Conservation (phyloP, 2,113 vertebrate species). For the Prunella himalayana region DNA sequence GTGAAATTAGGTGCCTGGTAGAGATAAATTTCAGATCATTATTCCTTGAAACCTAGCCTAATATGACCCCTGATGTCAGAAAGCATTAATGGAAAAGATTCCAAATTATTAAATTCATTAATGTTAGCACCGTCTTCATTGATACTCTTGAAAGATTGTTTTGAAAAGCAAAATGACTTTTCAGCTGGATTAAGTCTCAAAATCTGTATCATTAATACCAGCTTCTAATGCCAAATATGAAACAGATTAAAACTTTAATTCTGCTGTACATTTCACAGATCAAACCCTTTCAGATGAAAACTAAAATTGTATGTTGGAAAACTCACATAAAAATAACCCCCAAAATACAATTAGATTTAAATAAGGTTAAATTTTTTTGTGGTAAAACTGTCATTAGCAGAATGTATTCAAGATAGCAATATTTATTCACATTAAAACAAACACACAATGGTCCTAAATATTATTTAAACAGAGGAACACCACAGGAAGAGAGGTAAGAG, state of each 20-base stretch:
- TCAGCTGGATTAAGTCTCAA: background rate
- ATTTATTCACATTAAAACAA: background rate
- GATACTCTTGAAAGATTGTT: background rate
- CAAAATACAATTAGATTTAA: background rate
- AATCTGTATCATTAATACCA: background rate
- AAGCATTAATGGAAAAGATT: background rate
- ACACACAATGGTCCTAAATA: accelerated
- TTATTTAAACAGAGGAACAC: background rate
- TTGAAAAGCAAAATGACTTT: background rate
- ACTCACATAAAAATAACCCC: background rate
- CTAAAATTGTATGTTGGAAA: background rate
- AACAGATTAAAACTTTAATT: background rate
- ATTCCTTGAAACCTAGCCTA: background rate
- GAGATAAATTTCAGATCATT: background rate
- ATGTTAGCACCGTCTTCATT: background rate
- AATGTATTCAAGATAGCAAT: background rate
- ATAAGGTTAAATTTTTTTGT: background rate
- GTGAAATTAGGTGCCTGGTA: background rate
- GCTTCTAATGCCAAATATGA: background rate
- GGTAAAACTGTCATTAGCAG: background rate
- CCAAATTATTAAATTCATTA: background rate
- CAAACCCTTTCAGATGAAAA: background rate
- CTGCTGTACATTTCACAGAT: background rate
- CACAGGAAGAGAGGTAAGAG: background rate
- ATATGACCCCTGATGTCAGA: background rate